These are phyloP conservation scores for Pteruthius melanotis DNA, from an alignment of 2,113 vertebrate genomes.

Conservation along the genomic window DNA sequence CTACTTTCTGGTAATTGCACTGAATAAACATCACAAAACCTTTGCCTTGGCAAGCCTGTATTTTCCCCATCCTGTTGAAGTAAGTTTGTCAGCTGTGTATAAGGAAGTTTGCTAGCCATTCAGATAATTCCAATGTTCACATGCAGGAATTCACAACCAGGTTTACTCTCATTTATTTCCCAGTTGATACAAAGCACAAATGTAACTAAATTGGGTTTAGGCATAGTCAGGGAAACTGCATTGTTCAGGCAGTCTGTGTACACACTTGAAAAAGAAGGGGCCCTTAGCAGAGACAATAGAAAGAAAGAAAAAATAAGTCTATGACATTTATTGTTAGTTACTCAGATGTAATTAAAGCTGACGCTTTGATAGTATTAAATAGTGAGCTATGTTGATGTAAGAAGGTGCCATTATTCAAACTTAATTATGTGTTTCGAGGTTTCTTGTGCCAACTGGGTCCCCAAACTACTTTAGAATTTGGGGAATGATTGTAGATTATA, in stretches of 20 bases:
- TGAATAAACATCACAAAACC: background rate
- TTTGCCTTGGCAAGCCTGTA: background rate
- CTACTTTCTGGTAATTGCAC: background rate
- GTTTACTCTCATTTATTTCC: background rate
- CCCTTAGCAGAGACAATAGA: background rate
- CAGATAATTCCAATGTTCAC: background rate
- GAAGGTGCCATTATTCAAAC: conserved; percentile 3
- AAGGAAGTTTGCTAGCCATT: background rate
- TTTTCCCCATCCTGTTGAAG: background rate
- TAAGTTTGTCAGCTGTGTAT: background rate
- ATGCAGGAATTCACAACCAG: background rate
- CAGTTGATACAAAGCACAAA: background rate
- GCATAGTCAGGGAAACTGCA: background rate
- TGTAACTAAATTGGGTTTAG: background rate
- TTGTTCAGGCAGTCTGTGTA: background rate
- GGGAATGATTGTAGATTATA: background rate
- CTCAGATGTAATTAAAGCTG: background rate
- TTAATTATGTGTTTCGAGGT: background rate
- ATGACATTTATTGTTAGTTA: background rate
- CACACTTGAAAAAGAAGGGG: background rate
- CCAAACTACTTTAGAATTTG: background rate
- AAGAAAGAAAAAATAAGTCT: background rate
- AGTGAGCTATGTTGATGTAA: conserved; percentile 7
- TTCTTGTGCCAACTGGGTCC: background rate
- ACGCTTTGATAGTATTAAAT: conserved; percentile 2